Conservation (phyloP, 2,888 invertebrate genomes). For the Auanema freiburgensis region DNA sequence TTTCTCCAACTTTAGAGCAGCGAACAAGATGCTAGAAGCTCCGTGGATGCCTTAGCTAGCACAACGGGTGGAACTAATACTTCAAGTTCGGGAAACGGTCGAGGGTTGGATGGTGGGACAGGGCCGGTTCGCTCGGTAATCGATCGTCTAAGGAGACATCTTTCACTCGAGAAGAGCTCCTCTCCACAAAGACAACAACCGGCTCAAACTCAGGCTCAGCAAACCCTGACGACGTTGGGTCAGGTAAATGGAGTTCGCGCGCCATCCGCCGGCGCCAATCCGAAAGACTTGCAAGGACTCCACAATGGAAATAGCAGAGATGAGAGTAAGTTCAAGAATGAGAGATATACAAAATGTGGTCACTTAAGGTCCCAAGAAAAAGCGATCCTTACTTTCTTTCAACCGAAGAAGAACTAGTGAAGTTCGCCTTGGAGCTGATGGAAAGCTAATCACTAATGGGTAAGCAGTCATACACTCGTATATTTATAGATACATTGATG, state of each 20-base stretch:
- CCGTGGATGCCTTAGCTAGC: neutral
- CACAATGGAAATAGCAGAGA: constrained; percentile 9
- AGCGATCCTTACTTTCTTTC: constrained; percentile 38
- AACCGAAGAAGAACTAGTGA: constrained; percentile 54
- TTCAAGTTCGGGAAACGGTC: constrained; percentile 19
- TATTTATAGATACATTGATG: neutral
- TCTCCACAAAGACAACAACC: constrained; percentile 27
- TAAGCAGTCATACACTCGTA: no score
- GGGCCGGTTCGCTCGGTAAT: constrained; percentile 39
- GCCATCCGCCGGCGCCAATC: constrained; percentile 18
- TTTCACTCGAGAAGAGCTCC: constrained; percentile 55
- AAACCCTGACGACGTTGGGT: neutral
- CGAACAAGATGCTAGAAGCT: neutral
- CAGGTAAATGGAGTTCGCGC: constrained; percentile 9
- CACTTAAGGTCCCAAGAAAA: constrained; percentile 36
- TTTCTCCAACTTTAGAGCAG: neutral
- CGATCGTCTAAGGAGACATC: constrained; percentile 52
- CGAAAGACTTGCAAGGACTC: constrained; percentile 17
- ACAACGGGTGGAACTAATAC: neutral
- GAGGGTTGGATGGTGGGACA: constrained; percentile 21
- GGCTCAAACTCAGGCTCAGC: constrained; percentile 4
- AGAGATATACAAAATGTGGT: neutral
- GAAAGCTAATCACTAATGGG: constrained; percentile 50
- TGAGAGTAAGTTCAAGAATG: neutral
- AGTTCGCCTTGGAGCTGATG: constrained; percentile 53